phyloP scores from a whole-genome alignment of 2,113 vertebrate species.

The Ifrita kowaldi region DNA sequence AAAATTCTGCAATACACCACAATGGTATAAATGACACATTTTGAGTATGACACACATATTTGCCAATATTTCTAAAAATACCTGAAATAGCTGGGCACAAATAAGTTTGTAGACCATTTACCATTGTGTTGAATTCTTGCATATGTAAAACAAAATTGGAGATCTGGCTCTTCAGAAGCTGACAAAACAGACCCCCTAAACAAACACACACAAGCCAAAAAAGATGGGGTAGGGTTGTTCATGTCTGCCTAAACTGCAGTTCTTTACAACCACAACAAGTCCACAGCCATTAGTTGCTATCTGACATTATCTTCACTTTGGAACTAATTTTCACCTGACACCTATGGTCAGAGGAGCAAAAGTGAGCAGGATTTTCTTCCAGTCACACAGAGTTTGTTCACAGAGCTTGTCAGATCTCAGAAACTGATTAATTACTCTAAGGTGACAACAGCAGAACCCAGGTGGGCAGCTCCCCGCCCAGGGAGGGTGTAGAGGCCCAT shows the following conservation, averaged over 20 bases:
- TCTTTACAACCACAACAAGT: not conserved
- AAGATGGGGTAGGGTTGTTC: not conserved
- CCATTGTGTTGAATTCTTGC: not conserved
- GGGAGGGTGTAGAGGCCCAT: not conserved
- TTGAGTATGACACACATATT: rapidly evolving
- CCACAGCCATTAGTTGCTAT: not conserved
- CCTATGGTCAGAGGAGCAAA: not conserved
- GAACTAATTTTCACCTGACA: not conserved
- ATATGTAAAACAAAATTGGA: not conserved
- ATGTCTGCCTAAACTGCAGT: not conserved
- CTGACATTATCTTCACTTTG: not conserved
- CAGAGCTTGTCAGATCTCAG: not conserved
- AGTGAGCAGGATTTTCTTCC: not conserved
- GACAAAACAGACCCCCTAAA: not conserved
- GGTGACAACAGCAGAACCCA: not conserved
- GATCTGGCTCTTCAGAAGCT: not conserved
- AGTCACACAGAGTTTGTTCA: not conserved
- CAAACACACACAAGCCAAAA: not conserved
- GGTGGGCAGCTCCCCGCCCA: not conserved
- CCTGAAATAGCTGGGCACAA: not conserved
- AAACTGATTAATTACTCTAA: not conserved
- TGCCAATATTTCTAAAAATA: not conserved
- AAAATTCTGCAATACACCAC: not conserved
- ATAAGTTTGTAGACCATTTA: not conserved
- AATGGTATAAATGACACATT: not conserved